phyloP scores from a whole-genome alignment of 2,797 vertebrate genomes.

The Thalassophryne amazonica region DNA sequence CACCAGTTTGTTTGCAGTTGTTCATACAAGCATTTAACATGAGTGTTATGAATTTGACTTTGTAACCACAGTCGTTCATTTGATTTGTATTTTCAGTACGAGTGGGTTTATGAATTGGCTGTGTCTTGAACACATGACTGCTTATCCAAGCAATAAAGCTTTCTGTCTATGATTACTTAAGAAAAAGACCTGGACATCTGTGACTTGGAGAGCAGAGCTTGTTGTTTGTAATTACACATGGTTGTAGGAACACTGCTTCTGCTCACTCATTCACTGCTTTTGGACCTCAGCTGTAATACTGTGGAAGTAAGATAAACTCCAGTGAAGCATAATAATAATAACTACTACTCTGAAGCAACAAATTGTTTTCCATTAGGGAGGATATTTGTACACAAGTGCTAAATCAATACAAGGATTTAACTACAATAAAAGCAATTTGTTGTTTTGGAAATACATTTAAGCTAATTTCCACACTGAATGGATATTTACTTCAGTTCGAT shows the following conservation, averaged over 20 bases:
- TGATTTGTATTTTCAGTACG: constrained; percentile 7
- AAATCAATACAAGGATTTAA: neutral
- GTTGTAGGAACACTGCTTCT: constrained; percentile 18
- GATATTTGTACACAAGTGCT: neutral
- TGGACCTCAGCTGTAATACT: constrained; percentile 10
- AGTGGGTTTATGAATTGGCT: constrained; percentile 17
- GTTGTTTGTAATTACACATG: constrained; percentile 8
- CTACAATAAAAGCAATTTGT: neutral
- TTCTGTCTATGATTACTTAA: constrained; percentile 24
- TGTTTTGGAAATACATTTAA: neutral
- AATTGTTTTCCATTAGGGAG: neutral
- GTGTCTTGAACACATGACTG: constrained; percentile 18
- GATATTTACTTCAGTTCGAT: neutral
- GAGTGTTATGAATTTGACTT: constrained; percentile 15
- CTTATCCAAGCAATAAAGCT: constrained; percentile 24
- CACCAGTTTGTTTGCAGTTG: too few relatives aligned
- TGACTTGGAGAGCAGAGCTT: constrained; percentile 16
- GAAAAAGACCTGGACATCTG: constrained; percentile 18
- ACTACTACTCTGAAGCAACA: constrained; percentile 3
- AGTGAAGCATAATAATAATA: constrained; percentile 9
- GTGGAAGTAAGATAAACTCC: constrained; percentile 11
- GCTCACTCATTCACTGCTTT: constrained; percentile 11
- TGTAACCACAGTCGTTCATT: constrained; percentile 1
- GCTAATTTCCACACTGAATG: neutral
- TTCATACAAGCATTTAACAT: neutral